phyloP scores from a whole-genome alignment of 1,140 invertebrate genomes.

The Leptinotarsa undecemlineata region DNA sequence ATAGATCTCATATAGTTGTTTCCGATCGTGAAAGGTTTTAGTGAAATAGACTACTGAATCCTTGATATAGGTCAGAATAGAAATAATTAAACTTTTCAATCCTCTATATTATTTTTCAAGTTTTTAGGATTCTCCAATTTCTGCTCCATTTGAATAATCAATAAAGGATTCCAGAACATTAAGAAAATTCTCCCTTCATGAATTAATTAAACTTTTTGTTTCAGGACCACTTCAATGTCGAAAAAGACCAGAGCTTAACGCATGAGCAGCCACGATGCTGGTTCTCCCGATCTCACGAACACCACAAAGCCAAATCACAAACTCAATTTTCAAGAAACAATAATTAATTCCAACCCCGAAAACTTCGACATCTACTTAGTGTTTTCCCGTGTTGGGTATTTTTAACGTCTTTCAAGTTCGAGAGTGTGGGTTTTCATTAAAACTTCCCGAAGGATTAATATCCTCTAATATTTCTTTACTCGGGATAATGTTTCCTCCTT shows the following conservation, averaged over 20 bases:
- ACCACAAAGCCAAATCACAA: slow-evolving; percentile 26
- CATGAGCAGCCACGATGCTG: not conserved
- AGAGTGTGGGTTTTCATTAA: slow-evolving; percentile 42
- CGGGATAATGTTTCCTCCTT: slow-evolving; percentile 46
- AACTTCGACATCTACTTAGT: slow-evolving; percentile 38
- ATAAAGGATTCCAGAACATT: no score
- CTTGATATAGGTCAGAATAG: no score
- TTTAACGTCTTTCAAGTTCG: slow-evolving; percentile 35
- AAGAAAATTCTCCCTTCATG: slow-evolving; percentile 22
- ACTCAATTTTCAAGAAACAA: slow-evolving; percentile 32
- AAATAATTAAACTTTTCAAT: no score
- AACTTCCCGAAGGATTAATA: slow-evolving; percentile 41
- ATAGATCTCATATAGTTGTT: no score
- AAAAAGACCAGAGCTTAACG: slow-evolving; percentile 16
- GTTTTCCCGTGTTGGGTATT: slow-evolving; percentile 40
- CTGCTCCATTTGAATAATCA: no score
- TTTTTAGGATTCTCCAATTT: no score
- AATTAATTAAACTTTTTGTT: slow-evolving; percentile 37
- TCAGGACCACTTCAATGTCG: slow-evolving; percentile 29
- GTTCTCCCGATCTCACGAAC: not conserved
- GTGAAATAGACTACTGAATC: no score
- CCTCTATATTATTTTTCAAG: no score
- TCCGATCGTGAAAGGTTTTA: no score
- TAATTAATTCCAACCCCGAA: slow-evolving; percentile 35
- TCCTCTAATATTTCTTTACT: slow-evolving; percentile 25